Conservation (phyloP, 2,888 invertebrate species). For the Apantesis nais region DNA sequence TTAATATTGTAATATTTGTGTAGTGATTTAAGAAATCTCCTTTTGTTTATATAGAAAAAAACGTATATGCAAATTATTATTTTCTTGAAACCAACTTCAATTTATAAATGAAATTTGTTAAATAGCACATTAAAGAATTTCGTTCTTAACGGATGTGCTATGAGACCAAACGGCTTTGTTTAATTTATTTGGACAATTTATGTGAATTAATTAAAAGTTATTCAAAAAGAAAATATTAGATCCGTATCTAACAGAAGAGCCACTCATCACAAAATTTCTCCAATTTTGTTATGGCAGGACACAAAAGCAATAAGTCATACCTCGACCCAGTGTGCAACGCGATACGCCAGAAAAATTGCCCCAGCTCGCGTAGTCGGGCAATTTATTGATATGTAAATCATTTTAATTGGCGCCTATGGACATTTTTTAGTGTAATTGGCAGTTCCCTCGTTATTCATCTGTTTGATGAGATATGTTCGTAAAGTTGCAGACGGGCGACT, state of each 20-base stretch:
- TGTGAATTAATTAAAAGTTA: not conserved
- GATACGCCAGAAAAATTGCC: slow-evolving; percentile 46
- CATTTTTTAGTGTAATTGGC: slow-evolving; percentile 84
- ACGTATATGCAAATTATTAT: too few species aligned
- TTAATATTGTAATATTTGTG: too few species aligned
- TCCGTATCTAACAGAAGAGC: not conserved
- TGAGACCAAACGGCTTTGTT: too few species aligned
- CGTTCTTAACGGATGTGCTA: too few species aligned
- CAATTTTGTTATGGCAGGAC: slow-evolving; percentile 8
- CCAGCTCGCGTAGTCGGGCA: slow-evolving; percentile 57
- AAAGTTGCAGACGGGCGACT: slow-evolving; percentile 31
- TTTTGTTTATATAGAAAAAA: too few species aligned
- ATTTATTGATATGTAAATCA: slow-evolving; percentile 85
- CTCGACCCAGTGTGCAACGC: slow-evolving; percentile 47
- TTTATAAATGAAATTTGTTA: too few species aligned
- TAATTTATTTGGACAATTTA: too few species aligned
- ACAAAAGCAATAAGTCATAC: slow-evolving; percentile 42
- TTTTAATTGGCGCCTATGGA: slow-evolving; percentile 82
- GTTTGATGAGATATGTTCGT: slow-evolving; percentile 51
- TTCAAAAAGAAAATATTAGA: not conserved
- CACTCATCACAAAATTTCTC: not conserved
- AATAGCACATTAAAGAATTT: too few species aligned
- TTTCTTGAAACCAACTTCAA: too few species aligned
- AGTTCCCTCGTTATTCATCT: slow-evolving; percentile 76
- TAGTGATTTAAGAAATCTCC: too few species aligned